Percentiles rank a stretch among this genome's conserved stretches.
Evolutionary conservation across 2,113 vertebrate genomes (phyloP).

Genomic region (Cynopterus brachyotis): DNA sequence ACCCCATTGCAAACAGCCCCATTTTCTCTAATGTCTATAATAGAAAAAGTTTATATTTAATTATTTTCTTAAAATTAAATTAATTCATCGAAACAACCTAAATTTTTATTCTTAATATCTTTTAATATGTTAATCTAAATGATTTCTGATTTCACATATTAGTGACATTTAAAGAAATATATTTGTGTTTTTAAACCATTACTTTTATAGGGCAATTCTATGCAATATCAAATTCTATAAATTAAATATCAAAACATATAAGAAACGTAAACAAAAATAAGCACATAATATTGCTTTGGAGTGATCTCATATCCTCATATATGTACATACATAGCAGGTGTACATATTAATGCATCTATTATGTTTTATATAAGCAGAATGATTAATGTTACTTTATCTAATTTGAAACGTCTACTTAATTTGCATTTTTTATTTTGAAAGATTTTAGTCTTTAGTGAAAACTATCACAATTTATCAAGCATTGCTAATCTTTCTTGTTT

Average conservation of each 20-base stretch:
- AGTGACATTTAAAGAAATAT: background rate
- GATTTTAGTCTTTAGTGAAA: background rate
- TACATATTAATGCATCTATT: background rate
- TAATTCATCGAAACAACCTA: constrained; percentile 30
- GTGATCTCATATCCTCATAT: background rate
- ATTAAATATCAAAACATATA: background rate
- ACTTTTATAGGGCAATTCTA: background rate
- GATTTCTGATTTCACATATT: background rate
- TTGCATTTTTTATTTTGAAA: background rate
- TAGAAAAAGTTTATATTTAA: constrained; percentile 64
- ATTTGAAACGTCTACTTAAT: constrained; percentile 43
- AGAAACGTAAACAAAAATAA: background rate
- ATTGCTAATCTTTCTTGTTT: background rate
- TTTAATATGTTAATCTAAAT: constrained; percentile 18
- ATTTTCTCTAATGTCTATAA: constrained; percentile 58
- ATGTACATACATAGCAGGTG: background rate
- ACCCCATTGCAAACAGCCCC: constrained; percentile 51
- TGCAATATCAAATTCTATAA: background rate
- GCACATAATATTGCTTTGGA: background rate
- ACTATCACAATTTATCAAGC: constrained; percentile 16
- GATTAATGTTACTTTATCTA: background rate
- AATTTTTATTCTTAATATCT: constrained; percentile 17
- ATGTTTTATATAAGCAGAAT: constrained; percentile 44
- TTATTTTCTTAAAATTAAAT: constrained; percentile 65
- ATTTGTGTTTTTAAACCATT: background rate